Conservation (phyloP, 2,888 invertebrate species). For the Chloroclystis v-ata region DNA sequence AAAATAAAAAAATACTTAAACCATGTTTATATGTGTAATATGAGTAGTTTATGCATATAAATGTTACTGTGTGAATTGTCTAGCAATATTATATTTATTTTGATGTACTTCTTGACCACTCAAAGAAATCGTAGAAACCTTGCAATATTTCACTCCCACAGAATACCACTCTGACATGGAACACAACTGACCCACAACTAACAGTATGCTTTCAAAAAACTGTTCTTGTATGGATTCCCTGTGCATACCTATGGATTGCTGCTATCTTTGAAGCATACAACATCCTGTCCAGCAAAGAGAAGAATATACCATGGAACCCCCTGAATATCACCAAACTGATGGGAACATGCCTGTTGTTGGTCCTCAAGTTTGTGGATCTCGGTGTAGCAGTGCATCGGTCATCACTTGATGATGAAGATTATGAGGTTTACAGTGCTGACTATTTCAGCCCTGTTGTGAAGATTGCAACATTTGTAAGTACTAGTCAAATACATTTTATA, state of each 20-base stretch:
- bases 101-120: too few species aligned
- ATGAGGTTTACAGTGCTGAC: constrained; percentile 81
- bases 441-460: constrained; percentile 88
- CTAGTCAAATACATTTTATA: too few species aligned
- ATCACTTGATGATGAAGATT: constrained; percentile 65
- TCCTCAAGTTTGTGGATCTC: constrained; percentile 83
- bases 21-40: too few species aligned
- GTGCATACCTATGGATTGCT: constrained; percentile 89
- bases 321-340: constrained; percentile 84
- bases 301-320: constrained; percentile 87
- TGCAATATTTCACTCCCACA: constrained; percentile 59
- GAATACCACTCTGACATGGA: constrained; percentile 88
- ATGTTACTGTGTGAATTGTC: too few species aligned
- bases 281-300: constrained; percentile 85
- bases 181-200: constrained; percentile 89
- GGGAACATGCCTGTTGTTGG: constrained; percentile 80
- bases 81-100: too few species aligned
- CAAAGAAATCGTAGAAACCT: too few species aligned
- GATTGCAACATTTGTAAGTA: constrained; percentile 89
- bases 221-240: constrained; percentile 92
- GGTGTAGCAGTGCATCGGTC: constrained; percentile 79
- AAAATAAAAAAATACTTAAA: too few species aligned
- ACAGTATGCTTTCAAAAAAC: constrained; percentile 96
- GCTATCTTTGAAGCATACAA: constrained; percentile 86
- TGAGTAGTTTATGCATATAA: too few species aligned